phyloP scores from a whole-genome alignment of 2,113 vertebrate genomes.

The Cottus gobio region DNA sequence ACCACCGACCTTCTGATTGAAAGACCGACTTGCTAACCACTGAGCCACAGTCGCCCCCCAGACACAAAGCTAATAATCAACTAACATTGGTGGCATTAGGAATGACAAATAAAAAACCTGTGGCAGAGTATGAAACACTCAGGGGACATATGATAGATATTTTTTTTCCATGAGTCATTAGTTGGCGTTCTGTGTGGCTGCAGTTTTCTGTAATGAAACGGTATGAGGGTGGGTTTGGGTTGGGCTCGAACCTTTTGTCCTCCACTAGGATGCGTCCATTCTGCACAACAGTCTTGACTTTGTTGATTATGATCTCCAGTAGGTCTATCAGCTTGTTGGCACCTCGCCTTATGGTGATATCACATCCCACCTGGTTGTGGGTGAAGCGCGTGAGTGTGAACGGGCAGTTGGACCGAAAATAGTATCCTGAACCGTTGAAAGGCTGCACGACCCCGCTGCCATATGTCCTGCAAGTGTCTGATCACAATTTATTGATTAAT shows the following conservation, averaged over 20 bases:
- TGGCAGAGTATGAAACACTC: background rate
- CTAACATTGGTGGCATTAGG: background rate
- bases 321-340: conserved; percentile 59
- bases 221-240: background rate
- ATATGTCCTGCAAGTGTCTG: conserved; percentile 78
- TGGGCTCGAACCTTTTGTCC: conserved; percentile 55
- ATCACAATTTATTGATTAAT: background rate
- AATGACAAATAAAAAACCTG: background rate
- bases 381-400: conserved; percentile 75
- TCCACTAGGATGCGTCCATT: conserved; percentile 69
- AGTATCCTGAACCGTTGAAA: conserved; percentile 58
- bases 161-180: background rate
- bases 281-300: conserved; percentile 69
- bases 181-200: background rate
- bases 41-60: too few species aligned
- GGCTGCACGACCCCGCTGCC: conserved; percentile 77
- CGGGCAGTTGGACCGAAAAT: conserved; percentile 71
- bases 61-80: conserved; percentile 33
- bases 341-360: conserved; percentile 56
- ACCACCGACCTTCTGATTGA: too few species aligned
- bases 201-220: background rate
- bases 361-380: conserved; percentile 69
- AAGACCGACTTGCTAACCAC: too few species aligned
- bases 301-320: conserved; percentile 77
- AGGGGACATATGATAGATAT: too few species aligned